Evolutionary conservation across 1,140 invertebrate genomes (phyloP).

Genomic region (Aphis gossypii): DNA sequence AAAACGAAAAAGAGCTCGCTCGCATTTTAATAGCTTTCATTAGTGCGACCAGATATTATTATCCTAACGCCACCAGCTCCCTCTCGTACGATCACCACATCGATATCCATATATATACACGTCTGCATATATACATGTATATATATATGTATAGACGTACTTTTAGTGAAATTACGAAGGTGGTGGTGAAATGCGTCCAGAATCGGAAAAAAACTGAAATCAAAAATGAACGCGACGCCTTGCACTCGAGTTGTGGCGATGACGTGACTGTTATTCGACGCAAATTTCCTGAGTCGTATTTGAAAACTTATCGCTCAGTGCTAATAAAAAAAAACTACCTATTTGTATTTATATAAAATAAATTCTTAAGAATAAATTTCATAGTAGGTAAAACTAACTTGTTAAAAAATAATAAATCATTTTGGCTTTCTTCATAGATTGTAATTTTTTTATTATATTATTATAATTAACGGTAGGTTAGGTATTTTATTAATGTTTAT

Average conservation of each 20-base stretch:
- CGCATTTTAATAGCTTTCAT: constrained; percentile 55
- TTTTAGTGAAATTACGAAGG: not conserved
- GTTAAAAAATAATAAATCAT: too few species aligned
- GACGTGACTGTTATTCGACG: not conserved
- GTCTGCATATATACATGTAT: not conserved
- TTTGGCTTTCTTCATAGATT: too few species aligned
- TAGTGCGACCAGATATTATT: constrained; percentile 45
- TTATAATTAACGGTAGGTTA: too few species aligned
- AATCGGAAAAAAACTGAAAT: not conserved
- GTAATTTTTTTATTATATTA: too few species aligned
- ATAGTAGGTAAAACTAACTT: too few species aligned
- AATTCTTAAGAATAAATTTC: too few species aligned
- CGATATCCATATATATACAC: not conserved
- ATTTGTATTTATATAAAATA: too few species aligned
- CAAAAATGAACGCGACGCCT: not conserved
- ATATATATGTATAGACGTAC: not conserved
- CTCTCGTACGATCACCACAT: not conserved
- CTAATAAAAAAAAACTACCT: too few species aligned
- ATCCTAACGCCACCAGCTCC: not conserved
- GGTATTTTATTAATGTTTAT: too few species aligned
- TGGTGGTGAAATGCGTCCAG: not conserved
- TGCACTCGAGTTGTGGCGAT: not conserved
- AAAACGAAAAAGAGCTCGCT: constrained; percentile 42
- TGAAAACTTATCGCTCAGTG: too few species aligned
- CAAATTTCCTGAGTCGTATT: not conserved